Conservation (phyloP, 2,113 vertebrate species). For the Semicossyphus pulcher region DNA sequence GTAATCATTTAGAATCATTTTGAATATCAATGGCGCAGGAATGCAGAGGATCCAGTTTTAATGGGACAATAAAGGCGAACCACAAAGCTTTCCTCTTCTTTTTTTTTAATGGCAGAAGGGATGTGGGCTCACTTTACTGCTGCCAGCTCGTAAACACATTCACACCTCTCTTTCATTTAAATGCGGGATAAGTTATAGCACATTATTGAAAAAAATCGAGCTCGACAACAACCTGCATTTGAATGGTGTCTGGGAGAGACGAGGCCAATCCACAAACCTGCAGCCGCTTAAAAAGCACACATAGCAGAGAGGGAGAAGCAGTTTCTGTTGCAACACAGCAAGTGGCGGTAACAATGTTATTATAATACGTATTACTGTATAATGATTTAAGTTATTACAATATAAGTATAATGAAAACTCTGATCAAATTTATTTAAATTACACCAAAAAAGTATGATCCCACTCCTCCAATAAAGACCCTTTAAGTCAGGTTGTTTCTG, state of each 20-base stretch:
- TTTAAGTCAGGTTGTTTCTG: background rate
- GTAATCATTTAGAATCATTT: conserved; percentile 72
- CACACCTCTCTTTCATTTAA: conserved; percentile 84
- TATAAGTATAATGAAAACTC: no score
- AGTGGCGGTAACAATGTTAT: background rate
- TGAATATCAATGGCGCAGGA: conserved; percentile 73
- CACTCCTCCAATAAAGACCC: background rate
- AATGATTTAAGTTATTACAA: no score
- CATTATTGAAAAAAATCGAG: conserved; percentile 78
- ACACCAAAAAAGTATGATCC: background rate
- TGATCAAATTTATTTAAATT: no score
- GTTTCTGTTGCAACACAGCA: conserved; percentile 46
- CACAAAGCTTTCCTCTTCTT: conserved; percentile 66
- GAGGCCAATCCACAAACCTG: conserved; percentile 83
- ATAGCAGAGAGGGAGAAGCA: background rate
- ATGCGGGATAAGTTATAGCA: conserved; percentile 82
- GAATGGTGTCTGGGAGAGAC: conserved; percentile 81
- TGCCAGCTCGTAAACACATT: conserved; percentile 82
- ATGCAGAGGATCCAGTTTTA: conserved; percentile 77
- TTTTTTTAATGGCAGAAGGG: conserved; percentile 58
- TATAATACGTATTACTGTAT: no score
- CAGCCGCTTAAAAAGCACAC: conserved; percentile 38
- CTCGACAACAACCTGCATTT: conserved; percentile 79
- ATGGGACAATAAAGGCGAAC: conserved; percentile 79
- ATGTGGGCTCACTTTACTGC: conserved; percentile 66